Percentiles rank a stretch among this genome's conserved stretches.
phyloP scores from a whole-genome alignment of 2,113 vertebrate species.

The Onychostruthus taczanowskii region DNA sequence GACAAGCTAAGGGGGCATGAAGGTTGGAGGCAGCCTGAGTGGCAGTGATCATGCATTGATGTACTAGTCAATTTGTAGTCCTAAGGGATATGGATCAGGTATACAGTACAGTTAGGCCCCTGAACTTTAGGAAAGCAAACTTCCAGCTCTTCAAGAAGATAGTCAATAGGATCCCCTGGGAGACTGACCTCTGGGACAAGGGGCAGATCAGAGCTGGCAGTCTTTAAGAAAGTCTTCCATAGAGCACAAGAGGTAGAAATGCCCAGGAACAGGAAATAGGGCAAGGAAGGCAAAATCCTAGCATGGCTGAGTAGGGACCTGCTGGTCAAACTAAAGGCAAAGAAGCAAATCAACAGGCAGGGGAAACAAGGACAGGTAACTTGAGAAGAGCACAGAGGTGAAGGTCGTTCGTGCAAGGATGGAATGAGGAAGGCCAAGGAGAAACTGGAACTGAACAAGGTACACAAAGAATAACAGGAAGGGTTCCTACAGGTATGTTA shows the following conservation, averaged over 20 bases:
- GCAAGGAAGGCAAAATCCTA: neutral
- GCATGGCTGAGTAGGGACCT: neutral
- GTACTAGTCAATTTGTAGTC: neutral
- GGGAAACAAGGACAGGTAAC: neutral
- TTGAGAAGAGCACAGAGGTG: neutral
- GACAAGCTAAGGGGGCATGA: accelerated
- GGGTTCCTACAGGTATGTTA: neutral
- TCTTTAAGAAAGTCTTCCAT: neutral
- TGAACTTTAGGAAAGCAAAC: neutral
- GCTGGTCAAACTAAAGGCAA: neutral
- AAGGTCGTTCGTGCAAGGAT: accelerated
- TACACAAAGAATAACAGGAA: neutral
- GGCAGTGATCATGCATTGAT: neutral
- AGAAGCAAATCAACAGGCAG: neutral
- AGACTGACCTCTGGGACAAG: neutral
- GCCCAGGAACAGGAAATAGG: neutral
- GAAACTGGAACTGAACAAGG: neutral
- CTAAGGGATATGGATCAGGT: neutral
- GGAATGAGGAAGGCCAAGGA: neutral
- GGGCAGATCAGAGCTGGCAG: neutral
- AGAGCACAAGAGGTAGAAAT: neutral
- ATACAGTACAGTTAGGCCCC: neutral
- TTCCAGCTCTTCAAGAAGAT: neutral
- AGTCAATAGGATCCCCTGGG: neutral
- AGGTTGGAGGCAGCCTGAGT: neutral